Evolutionary conservation across 2,888 invertebrate species (phyloP).

Genomic region (Nymphalis c-album): DNA sequence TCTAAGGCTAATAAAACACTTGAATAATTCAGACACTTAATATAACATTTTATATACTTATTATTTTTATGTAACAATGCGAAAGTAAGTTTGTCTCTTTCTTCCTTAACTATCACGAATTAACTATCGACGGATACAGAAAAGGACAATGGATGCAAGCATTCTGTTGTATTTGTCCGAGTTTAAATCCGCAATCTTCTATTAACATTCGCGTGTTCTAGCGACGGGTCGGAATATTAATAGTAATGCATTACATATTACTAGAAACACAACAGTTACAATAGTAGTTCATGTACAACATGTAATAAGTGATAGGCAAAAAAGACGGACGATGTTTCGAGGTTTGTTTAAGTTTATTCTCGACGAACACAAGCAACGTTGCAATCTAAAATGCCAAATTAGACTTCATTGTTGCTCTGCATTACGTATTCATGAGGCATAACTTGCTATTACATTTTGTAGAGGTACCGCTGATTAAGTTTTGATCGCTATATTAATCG

Average conservation of each 20-base stretch:
- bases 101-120: no score
- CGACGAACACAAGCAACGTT: conserved; percentile 26
- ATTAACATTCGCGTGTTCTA: no score
- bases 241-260: neutral
- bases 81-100: no score
- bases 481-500: conserved; percentile 27
- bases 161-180: no score
- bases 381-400: conserved; percentile 36
- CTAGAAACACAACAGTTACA: neutral
- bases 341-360: conserved; percentile 21
- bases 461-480: conserved; percentile 30
- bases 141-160: no score
- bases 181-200: no score
- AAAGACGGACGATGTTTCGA: conserved; percentile 10
- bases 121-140: no score
- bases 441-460: conserved; percentile 35
- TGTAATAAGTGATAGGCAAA: neutral
- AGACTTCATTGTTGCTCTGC: conserved; percentile 33
- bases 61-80: no score
- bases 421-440: conserved; percentile 34
- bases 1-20: no score
- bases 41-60: no score
- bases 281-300: neutral
- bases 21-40: no score
- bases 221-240: no score